A percentile compares a stretch with the other conserved stretches of the same genome.
These are phyloP conservation scores for Psilanteris sp. DNA, from an alignment of 1,140 invertebrate genomes.

Conservation along the genomic window DNA sequence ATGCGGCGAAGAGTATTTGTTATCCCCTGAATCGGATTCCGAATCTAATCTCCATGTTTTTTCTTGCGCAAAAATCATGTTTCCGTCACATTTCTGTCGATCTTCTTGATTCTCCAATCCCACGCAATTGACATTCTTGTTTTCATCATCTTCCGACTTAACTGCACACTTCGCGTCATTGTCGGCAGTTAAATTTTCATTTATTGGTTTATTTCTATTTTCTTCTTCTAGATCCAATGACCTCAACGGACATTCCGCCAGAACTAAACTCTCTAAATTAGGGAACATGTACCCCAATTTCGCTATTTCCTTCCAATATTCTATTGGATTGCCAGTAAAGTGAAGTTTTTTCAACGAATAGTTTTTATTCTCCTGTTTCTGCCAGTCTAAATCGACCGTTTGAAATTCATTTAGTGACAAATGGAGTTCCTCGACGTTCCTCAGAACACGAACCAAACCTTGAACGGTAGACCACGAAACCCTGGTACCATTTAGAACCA, in stretches of 20 bases:
- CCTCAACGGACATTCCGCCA: slow-evolving; percentile 91
- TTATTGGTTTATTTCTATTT: slow-evolving; percentile 60
- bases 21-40: slow-evolving; percentile 76
- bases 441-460: slow-evolving; percentile 86
- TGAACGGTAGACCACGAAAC: slow-evolving; percentile 91
- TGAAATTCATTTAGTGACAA: slow-evolving; percentile 92
- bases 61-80: slow-evolving; percentile 41
- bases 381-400: slow-evolving; percentile 83
- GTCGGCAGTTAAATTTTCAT: slow-evolving; percentile 25
- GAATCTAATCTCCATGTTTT: slow-evolving; percentile 75
- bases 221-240: slow-evolving; percentile 81
- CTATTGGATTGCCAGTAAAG: slow-evolving; percentile 91
- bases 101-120: slow-evolving; percentile 39
- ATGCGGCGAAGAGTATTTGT: slow-evolving; percentile 78
- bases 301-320: slow-evolving; percentile 88
- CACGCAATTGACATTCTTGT: slow-evolving; percentile 47
- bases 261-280: slow-evolving; percentile 88
- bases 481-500: slow-evolving; percentile 92
- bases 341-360: slow-evolving; percentile 86
- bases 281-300: slow-evolving; percentile 92
- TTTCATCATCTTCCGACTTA: slow-evolving; percentile 44
- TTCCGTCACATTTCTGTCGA: slow-evolving; percentile 32
- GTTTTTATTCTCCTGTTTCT: slow-evolving; percentile 79
- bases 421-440: slow-evolving; percentile 92
- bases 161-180: slow-evolving; percentile 53